These are phyloP conservation scores for Drosophila demipolita DNA, from an alignment of 2,888 invertebrate genomes.

Conservation along the genomic window DNA sequence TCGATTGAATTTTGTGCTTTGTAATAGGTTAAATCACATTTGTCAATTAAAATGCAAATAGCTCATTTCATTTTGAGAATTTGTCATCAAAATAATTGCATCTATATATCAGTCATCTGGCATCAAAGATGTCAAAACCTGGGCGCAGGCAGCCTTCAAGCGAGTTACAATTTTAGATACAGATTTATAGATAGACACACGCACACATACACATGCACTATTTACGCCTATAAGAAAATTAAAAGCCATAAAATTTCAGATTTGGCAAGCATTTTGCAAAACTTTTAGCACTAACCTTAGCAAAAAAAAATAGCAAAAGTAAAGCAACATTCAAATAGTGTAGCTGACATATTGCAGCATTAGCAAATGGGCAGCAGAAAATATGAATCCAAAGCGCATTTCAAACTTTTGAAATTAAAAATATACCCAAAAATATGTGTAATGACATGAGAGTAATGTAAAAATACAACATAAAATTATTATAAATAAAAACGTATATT, in stretches of 20 bases:
- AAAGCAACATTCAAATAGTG: slow-evolving; percentile 44
- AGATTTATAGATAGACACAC: slow-evolving; percentile 13
- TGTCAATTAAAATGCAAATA: slow-evolving; percentile 55
- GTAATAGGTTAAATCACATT: slow-evolving; percentile 38
- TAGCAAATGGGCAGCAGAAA: slow-evolving; percentile 38
- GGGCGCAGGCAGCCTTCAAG: slow-evolving; percentile 59
- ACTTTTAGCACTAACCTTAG: slow-evolving; percentile 60
- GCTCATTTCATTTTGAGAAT: slow-evolving; percentile 37
- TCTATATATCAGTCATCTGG: slow-evolving; percentile 60
- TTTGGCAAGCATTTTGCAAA: slow-evolving; percentile 70
- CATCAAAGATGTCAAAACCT: slow-evolving; percentile 68
- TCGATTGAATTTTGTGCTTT: slow-evolving; percentile 14
- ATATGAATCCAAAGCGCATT: slow-evolving; percentile 24
- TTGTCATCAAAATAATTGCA: slow-evolving; percentile 69
- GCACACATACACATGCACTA: slow-evolving; percentile 37
- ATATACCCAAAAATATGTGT: slow-evolving; percentile 1
- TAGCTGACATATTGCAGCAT: slow-evolving; percentile 68
- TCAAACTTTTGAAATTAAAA: slow-evolving; percentile 9
- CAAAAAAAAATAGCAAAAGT: slow-evolving; percentile 28
- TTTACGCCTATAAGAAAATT: slow-evolving; percentile 75
- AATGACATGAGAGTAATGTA: slow-evolving; percentile 10
- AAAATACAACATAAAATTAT: neutral
- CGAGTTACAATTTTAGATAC: slow-evolving; percentile 57
- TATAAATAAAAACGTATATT: slow-evolving; percentile 2
- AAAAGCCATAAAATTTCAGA: slow-evolving; percentile 72